Percentiles rank a stretch among this genome's conserved stretches.
phyloP scores from a whole-genome alignment of 2,797 vertebrate genomes.

The Taeniopygia guttata region DNA sequence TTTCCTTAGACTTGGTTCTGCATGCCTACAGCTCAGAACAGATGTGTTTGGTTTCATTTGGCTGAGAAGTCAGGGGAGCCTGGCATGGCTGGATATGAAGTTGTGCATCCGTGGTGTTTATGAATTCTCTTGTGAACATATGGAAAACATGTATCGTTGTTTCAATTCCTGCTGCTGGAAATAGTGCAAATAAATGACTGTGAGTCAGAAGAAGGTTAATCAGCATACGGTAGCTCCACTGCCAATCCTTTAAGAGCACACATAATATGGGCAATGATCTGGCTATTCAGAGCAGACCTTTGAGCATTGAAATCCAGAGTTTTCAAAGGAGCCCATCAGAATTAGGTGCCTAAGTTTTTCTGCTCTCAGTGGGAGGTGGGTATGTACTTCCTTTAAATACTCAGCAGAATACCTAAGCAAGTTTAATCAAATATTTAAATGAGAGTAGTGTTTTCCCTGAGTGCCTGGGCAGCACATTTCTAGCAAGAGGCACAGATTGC shows the following conservation, averaged over 20 bases:
- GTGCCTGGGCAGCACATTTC: not conserved
- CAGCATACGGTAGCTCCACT: not conserved
- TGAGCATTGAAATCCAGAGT: not conserved
- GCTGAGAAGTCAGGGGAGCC: not conserved
- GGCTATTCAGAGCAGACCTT: not conserved
- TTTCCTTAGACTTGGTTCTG: not conserved
- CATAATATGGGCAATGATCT: not conserved
- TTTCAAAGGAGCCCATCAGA: not conserved
- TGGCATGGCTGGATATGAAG: not conserved
- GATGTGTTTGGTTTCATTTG: not conserved
- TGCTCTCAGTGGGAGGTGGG: not conserved
- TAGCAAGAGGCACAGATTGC: not conserved
- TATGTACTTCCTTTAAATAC: not conserved
- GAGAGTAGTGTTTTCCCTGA: not conserved
- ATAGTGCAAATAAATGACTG: slow-evolving; percentile 1
- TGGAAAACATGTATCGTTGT: slow-evolving; percentile 7
- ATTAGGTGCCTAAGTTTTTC: not conserved
- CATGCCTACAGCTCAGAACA: not conserved
- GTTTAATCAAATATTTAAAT: not conserved
- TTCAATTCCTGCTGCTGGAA: not conserved
- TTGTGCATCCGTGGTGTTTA: not conserved
- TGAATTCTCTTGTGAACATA: not conserved
- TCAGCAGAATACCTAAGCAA: not conserved
- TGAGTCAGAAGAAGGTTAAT: slow-evolving; percentile 55
- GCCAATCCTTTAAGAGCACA: not conserved